Conservation (phyloP, 2,113 vertebrate species). For the Camelus dromedarius region DNA sequence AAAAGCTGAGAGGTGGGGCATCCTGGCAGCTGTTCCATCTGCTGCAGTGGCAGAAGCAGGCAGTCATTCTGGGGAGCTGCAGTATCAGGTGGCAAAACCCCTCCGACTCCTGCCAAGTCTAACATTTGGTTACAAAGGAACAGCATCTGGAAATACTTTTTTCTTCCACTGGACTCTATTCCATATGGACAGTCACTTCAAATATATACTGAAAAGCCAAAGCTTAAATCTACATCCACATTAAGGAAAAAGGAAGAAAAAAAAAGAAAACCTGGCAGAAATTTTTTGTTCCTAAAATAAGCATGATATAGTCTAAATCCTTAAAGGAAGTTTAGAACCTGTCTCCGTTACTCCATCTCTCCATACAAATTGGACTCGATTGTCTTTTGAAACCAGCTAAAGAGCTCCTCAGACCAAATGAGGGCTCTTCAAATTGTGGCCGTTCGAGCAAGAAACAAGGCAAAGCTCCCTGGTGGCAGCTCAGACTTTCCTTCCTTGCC, state of each 20-base stretch:
- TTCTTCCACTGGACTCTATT: conserved; percentile 61
- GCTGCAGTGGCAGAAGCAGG: background rate
- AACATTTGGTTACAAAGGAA: conserved; percentile 63
- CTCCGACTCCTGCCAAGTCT: background rate
- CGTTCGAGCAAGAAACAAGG: background rate
- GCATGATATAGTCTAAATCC: conserved; percentile 49
- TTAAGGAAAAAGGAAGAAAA: conserved; percentile 21
- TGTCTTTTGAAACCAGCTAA: background rate
- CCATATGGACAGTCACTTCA: conserved; percentile 42
- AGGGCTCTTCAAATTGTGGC: conserved; percentile 22
- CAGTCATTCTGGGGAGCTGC: background rate
- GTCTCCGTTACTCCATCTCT: conserved; percentile 37
- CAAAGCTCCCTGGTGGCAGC: background rate
- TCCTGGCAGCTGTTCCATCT: background rate
- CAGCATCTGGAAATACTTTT: conserved; percentile 71
- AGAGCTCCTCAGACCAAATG: background rate
- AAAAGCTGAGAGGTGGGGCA: background rate
- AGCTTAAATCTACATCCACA: conserved; percentile 62
- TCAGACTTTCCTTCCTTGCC: background rate
- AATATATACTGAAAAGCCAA: conserved; percentile 67
- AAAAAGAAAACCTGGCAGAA: conserved; percentile 34
- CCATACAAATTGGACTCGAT: conserved; percentile 2
- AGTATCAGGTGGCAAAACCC: conserved; percentile 2
- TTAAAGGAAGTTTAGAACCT: conserved; percentile 52
- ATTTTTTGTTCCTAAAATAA: conserved; percentile 54